These are phyloP conservation scores for Scatophagus argus DNA, from an alignment of 2,113 vertebrate species.

Conservation along the genomic window DNA sequence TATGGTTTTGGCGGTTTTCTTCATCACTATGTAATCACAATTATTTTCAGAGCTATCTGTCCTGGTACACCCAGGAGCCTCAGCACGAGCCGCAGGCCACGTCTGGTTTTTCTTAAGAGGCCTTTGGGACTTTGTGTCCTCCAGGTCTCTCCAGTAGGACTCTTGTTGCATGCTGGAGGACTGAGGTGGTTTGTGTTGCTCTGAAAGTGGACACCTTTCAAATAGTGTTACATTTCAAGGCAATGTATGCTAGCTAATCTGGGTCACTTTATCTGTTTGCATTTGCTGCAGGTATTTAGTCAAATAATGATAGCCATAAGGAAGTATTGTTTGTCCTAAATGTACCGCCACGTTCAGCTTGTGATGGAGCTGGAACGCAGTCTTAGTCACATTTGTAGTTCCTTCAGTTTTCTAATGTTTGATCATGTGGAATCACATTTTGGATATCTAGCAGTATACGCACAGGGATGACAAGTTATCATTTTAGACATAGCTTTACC, in stretches of 20 bases:
- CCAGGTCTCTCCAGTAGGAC: constrained; percentile 66
- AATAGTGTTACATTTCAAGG: constrained; percentile 80
- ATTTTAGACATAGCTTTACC: not conserved
- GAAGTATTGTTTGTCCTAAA: constrained; percentile 20
- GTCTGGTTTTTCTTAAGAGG: constrained; percentile 54
- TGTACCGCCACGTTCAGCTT: not conserved
- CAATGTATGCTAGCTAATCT: constrained; percentile 72
- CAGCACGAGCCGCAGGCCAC: constrained; percentile 26
- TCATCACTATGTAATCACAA: constrained; percentile 23
- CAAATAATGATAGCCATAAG: constrained; percentile 35
- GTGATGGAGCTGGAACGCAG: constrained; percentile 13
- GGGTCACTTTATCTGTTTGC: constrained; percentile 79
- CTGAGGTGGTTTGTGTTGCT: constrained; percentile 78
- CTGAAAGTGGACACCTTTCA: constrained; percentile 82
- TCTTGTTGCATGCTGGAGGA: constrained; percentile 74
- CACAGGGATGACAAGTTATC: not conserved
- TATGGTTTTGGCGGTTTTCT: constrained; percentile 16
- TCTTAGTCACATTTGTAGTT: not conserved
- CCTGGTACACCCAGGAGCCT: constrained; percentile 22
- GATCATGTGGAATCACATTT: not conserved
- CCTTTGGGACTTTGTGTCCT: constrained; percentile 53
- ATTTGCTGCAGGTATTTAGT: constrained; percentile 69
- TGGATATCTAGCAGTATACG: not conserved
- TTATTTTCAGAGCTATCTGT: constrained; percentile 37
- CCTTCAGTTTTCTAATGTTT: not conserved